Conservation (phyloP, 1,140 invertebrate species). For the Drosophila parabipectinata region DNA sequence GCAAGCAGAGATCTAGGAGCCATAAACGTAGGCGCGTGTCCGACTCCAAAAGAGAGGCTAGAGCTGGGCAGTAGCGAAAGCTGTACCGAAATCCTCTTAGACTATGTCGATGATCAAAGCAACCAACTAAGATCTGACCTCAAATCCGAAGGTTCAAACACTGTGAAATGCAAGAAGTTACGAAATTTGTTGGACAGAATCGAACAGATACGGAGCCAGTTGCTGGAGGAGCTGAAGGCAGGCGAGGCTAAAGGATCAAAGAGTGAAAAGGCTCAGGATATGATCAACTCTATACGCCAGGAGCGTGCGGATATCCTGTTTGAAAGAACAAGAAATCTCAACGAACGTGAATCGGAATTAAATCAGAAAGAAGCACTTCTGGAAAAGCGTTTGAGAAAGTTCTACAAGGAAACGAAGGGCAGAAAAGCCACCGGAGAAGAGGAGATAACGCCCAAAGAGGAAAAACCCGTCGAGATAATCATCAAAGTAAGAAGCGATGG, state of each 20-base stretch:
- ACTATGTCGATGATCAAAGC: constrained; percentile 77
- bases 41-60: neutral
- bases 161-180: constrained; percentile 53
- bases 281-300: constrained; percentile 64
- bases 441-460: constrained; percentile 6
- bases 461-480: constrained; percentile 69
- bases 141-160: constrained; percentile 41
- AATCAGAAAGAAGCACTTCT: constrained; percentile 70
- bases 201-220: constrained; percentile 56
- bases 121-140: constrained; percentile 68
- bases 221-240: constrained; percentile 60
- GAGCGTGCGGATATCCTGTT: constrained; percentile 59
- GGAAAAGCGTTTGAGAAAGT: constrained; percentile 54
- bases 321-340: constrained; percentile 26
- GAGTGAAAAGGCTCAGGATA: constrained; percentile 47
- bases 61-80: constrained; percentile 50
- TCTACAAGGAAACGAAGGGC: constrained; percentile 52
- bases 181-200: constrained; percentile 60
- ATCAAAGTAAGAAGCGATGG: constrained; percentile 73
- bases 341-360: constrained; percentile 55
- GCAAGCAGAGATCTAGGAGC: neutral
- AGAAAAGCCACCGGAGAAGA: constrained; percentile 5
- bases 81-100: constrained; percentile 65
- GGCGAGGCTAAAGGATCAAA: constrained; percentile 28
- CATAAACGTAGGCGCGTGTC: constrained; percentile 59